Percentiles rank a stretch among this genome's conserved stretches.
These are phyloP conservation scores for Tenthredo scrophulariae DNA, from an alignment of 2,888 invertebrate genomes.

Conservation along the genomic window DNA sequence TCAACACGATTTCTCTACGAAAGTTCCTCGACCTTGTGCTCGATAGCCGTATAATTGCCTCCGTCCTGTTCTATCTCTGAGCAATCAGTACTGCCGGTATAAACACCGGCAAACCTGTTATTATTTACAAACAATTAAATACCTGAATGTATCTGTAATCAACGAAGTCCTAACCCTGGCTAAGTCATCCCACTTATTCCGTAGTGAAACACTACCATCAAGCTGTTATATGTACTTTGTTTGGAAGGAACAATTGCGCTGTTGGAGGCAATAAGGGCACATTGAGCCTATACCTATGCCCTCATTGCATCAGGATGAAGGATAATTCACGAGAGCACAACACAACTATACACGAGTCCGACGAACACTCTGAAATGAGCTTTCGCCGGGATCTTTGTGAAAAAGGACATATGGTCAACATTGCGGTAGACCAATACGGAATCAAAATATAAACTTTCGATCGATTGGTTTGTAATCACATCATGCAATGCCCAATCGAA, in stretches of 20 bases:
- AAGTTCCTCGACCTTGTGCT: slow-evolving; percentile 31
- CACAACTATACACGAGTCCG: too few species aligned
- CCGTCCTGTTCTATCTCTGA: not conserved
- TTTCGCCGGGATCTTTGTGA: too few species aligned
- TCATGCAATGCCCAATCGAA: too few species aligned
- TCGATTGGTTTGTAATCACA: too few species aligned
- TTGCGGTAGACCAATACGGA: too few species aligned
- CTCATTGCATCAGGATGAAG: too few species aligned
- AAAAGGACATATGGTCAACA: too few species aligned
- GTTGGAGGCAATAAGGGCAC: too few species aligned
- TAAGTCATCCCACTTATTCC: not conserved
- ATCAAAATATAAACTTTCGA: too few species aligned
- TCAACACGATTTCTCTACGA: slow-evolving; percentile 24
- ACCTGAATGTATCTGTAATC: not conserved
- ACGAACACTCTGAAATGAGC: too few species aligned
- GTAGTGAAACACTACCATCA: not conserved
- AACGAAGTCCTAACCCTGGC: not conserved
- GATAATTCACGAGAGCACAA: too few species aligned
- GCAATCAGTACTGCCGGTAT: slow-evolving; percentile 3
- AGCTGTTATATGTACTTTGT: not conserved
- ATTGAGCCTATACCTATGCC: too few species aligned
- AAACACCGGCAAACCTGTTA: not conserved
- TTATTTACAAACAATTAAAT: slow-evolving; percentile 12
- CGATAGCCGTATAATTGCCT: slow-evolving; percentile 2
- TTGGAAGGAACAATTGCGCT: not conserved